phyloP scores from a whole-genome alignment of 2,797 vertebrate species.

The Pipistrellus nathusii region DNA sequence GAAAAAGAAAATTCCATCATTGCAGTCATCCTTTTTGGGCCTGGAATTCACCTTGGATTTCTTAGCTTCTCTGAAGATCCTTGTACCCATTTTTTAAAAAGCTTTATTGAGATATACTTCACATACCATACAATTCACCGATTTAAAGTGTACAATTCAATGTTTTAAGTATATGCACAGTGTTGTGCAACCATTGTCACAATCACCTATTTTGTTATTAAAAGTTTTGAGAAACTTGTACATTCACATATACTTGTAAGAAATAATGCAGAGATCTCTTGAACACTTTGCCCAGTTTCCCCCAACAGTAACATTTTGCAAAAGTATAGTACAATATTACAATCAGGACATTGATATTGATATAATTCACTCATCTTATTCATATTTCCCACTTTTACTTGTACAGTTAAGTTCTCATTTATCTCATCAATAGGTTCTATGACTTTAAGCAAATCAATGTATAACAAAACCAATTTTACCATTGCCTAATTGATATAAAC shows the following conservation, averaged over 20 bases:
- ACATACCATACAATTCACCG: neutral
- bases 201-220: neutral
- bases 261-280: slow-evolving; percentile 14
- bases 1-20: neutral
- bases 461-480: neutral
- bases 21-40: neutral
- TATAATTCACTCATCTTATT: neutral
- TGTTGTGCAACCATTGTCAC: neutral
- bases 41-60: slow-evolving; percentile 26
- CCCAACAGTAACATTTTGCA: neutral
- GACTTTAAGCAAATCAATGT: neutral
- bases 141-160: neutral
- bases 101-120: slow-evolving; percentile 31
- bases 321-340: neutral
- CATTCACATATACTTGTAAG: neutral
- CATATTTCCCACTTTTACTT: slow-evolving; percentile 2
- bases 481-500: neutral
- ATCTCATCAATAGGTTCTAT: neutral
- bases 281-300: neutral
- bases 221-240: slow-evolving; percentile 6
- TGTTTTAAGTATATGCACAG: neutral
- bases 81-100: neutral
- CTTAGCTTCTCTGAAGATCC: slow-evolving; percentile 5
- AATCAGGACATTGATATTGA: neutral
- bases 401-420: neutral